These are phyloP conservation scores for Lampropteryx suffumata DNA, from an alignment of 2,888 invertebrate genomes.

Conservation along the genomic window DNA sequence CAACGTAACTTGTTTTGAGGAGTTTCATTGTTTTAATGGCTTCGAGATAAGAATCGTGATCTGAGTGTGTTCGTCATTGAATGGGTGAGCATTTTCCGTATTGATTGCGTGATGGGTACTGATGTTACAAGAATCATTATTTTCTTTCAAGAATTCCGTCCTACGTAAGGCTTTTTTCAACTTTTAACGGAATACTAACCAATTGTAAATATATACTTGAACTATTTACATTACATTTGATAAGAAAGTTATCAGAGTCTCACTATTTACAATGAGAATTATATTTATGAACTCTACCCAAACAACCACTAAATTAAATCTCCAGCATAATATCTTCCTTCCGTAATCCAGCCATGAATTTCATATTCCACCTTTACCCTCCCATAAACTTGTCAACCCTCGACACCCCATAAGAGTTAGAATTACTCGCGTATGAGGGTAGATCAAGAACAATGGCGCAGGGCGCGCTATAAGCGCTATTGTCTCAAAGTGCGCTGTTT, in stretches of 20 bases:
- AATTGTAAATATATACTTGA: no score
- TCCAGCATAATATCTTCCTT: conserved; percentile 16
- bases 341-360: conserved; percentile 25
- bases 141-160: neutral
- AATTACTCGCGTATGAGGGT: conserved; percentile 28
- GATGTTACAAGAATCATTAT: neutral
- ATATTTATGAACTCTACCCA: conserved; percentile 6
- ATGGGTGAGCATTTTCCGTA: conserved; percentile 13
- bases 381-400: conserved; percentile 28
- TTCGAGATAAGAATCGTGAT: conserved; percentile 27
- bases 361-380: conserved; percentile 25
- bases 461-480: conserved; percentile 27
- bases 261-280: conserved; percentile 1
- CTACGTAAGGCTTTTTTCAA: no score
- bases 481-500: conserved; percentile 33
- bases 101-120: conserved; percentile 5
- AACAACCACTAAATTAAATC: conserved; percentile 16
- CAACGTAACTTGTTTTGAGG: conserved; percentile 29
- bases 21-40: conserved; percentile 37
- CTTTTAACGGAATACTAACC: no score
- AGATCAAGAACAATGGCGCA: conserved; percentile 20
- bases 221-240: no score
- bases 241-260: neutral
- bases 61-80: conserved; percentile 20
- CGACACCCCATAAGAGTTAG: conserved; percentile 25